Conservation (phyloP, 1,140 invertebrate genomes). For the Prorops nasuta region DNA sequence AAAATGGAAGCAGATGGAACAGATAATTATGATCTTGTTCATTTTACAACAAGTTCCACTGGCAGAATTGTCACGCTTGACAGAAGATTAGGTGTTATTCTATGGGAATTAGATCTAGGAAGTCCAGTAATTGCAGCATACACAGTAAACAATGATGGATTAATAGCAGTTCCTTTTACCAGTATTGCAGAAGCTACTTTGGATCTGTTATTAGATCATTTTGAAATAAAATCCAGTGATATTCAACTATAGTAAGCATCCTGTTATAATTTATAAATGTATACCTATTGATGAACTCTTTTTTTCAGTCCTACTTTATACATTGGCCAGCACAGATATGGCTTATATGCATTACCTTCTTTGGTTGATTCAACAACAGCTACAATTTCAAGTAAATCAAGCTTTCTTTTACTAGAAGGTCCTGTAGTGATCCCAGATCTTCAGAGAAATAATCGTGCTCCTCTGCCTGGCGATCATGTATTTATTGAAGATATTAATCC, state of each 20-base stretch:
- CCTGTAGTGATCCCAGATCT: constrained; percentile 54
- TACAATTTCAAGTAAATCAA: constrained; percentile 66
- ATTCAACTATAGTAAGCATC: constrained; percentile 73
- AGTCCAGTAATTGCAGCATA: constrained; percentile 93
- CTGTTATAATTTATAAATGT: constrained; percentile 2
- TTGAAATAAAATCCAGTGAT: constrained; percentile 64
- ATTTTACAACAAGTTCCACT: constrained; percentile 87
- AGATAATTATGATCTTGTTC: constrained; percentile 82
- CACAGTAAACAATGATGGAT: constrained; percentile 72
- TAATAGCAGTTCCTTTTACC: constrained; percentile 86
- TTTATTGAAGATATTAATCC: constrained; percentile 17
- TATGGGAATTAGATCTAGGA: constrained; percentile 84
- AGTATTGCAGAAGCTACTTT: constrained; percentile 85
- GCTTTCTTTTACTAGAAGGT: constrained; percentile 69
- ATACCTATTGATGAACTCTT: background rate
- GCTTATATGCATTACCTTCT: constrained; percentile 88
- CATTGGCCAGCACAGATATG: constrained; percentile 85
- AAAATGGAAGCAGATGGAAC: constrained; percentile 71
- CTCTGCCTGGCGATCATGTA: constrained; percentile 29
- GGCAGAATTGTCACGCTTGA: constrained; percentile 81
- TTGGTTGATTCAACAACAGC: constrained; percentile 82
- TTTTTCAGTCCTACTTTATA: constrained; percentile 83
- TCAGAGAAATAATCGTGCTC: constrained; percentile 35
- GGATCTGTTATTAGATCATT: constrained; percentile 68
- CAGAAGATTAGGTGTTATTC: constrained; percentile 68